Evolutionary conservation across 2,797 vertebrate species (phyloP).

Genomic region (Melopsittacus undulatus): DNA sequence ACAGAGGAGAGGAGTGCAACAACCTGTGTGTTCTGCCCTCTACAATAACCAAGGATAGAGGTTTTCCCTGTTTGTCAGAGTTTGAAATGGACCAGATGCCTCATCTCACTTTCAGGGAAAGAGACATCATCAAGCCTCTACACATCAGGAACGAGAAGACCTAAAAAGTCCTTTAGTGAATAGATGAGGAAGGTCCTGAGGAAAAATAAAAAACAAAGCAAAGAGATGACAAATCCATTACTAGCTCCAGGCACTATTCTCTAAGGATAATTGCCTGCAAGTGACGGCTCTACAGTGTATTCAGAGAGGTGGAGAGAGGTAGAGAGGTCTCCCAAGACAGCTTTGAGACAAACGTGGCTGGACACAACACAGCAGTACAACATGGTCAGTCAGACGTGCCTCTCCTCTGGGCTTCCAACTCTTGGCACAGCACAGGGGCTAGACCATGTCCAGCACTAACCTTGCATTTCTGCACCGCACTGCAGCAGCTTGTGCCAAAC

Average conservation of each 20-base stretch:
- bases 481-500: not conserved
- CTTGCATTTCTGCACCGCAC: not conserved
- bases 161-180: not conserved
- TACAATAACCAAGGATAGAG: not conserved
- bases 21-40: not conserved
- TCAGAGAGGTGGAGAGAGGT: not conserved
- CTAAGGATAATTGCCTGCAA: not conserved
- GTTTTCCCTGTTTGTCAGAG: not conserved
- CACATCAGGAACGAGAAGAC: not conserved
- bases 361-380: not conserved
- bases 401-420: not conserved
- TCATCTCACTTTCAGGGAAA: not conserved
- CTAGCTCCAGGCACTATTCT: not conserved
- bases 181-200: not conserved
- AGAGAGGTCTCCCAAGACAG: not conserved
- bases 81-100: not conserved
- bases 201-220: not conserved
- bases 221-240: not conserved
- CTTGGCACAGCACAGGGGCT: not conserved
- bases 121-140: not conserved
- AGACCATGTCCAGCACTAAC: not conserved
- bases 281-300: not conserved
- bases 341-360: not conserved
- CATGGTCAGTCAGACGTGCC: accelerated
- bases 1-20: not conserved